Percentiles rank a stretch among this genome's conserved stretches.
These are phyloP conservation scores for Pteromalus puparum DNA, from an alignment of 1,140 invertebrate genomes.

Conservation along the genomic window DNA sequence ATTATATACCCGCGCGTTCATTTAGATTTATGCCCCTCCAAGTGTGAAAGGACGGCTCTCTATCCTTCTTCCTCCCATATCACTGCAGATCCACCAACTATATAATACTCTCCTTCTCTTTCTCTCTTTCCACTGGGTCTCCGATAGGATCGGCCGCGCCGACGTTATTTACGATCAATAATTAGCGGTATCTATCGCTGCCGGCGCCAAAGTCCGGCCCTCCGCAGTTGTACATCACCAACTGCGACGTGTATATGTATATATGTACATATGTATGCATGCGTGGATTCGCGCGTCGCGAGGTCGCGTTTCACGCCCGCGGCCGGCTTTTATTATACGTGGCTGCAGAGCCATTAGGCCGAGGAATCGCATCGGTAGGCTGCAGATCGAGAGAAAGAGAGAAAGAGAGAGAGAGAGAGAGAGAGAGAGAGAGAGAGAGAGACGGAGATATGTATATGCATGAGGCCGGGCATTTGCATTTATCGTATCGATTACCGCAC, in stretches of 20 bases:
- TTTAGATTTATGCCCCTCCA: conserved; percentile 31
- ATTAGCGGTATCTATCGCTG: conserved; percentile 76
- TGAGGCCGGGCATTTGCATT: conserved; percentile 30
- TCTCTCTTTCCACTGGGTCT: conserved; percentile 34
- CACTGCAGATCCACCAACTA: conserved; percentile 20
- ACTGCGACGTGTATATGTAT: neutral
- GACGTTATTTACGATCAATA: conserved; percentile 75
- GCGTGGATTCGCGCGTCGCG: neutral
- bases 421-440: neutral
- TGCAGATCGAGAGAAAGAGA: neutral
- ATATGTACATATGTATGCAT: neutral
- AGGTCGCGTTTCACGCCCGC: neutral
- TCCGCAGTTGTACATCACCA: neutral
- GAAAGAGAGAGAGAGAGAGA: no score
- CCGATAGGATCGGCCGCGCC: conserved; percentile 60
- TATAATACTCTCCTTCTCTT: conserved; percentile 26
- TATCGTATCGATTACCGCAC: conserved; percentile 52
- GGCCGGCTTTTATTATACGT: neutral
- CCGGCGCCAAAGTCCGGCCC: conserved; percentile 64
- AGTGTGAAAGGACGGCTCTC: neutral
- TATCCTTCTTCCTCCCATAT: conserved; percentile 18
- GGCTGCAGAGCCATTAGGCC: neutral
- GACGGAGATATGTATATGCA: conserved; percentile 53
- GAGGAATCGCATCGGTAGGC: neutral
- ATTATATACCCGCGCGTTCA: neutral